Conservation (phyloP, 2,113 vertebrate species). For the Anas platyrhynchos region DNA sequence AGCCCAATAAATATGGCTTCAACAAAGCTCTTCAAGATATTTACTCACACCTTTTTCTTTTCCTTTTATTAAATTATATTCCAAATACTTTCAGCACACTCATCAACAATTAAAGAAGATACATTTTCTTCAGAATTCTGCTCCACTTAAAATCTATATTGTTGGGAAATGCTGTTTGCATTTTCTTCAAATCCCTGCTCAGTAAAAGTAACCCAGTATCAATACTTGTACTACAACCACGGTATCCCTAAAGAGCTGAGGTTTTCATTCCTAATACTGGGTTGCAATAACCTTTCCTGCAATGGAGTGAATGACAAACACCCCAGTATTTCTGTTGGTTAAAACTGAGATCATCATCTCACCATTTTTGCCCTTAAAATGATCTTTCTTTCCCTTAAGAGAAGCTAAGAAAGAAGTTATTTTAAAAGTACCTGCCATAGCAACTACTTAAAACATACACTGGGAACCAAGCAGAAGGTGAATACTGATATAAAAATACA, state of each 20-base stretch:
- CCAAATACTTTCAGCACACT: background rate
- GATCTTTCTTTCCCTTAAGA: background rate
- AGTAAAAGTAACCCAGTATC: background rate
- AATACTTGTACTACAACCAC: background rate
- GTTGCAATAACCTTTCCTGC: background rate
- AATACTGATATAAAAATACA: background rate
- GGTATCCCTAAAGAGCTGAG: background rate
- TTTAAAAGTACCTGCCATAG: background rate
- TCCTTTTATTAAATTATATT: background rate
- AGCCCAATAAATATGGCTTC: background rate
- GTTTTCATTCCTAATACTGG: background rate
- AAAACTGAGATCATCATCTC: background rate
- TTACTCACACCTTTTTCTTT: background rate
- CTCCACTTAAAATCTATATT: background rate
- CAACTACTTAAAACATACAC: background rate
- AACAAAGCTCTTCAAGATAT: background rate
- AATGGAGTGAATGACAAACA: background rate
- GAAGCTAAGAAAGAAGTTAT: background rate
- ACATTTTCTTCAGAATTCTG: background rate
- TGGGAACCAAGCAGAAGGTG: background rate
- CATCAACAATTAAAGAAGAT: background rate
- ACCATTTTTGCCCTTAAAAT: background rate
- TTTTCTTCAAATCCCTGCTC: background rate
- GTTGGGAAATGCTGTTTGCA: background rate
- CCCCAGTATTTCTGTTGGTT: background rate